These are phyloP conservation scores for Luffia ferchaultella DNA, from an alignment of 2,888 invertebrate species.

Conservation along the genomic window DNA sequence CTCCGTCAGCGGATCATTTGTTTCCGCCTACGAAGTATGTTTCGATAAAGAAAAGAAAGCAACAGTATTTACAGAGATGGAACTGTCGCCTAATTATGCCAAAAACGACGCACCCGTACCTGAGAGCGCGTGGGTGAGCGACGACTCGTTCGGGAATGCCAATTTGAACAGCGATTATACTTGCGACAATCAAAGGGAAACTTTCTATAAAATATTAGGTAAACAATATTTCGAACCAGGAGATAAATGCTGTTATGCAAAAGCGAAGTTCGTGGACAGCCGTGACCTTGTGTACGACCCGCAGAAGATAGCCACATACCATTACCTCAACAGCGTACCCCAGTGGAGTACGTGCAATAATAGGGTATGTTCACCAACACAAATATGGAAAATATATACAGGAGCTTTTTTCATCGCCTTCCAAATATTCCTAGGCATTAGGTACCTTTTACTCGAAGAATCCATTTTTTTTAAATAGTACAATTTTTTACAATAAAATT, in stretches of 20 bases:
- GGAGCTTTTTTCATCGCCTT: too few relatives aligned
- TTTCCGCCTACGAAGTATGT: slow-evolving; percentile 15
- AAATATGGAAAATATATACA: too few relatives aligned
- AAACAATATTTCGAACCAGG: slow-evolving; percentile 12
- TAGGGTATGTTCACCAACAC: slow-evolving; percentile 13
- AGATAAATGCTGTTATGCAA: slow-evolving; percentile 15
- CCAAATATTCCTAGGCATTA: too few relatives aligned
- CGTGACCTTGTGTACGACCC: slow-evolving; percentile 12
- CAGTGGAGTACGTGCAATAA: slow-evolving; percentile 18
- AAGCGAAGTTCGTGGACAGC: slow-evolving; percentile 13
- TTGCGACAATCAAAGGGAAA: slow-evolving; percentile 12
- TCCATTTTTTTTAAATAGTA: too few relatives aligned
- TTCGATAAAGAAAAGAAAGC: slow-evolving; percentile 13
- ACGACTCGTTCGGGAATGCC: slow-evolving; percentile 5
- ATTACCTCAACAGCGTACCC: slow-evolving; percentile 16
- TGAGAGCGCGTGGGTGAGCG: slow-evolving; percentile 8
- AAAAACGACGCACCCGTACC: slow-evolving; percentile 3
- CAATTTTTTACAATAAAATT: too few relatives aligned
- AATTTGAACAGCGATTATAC: slow-evolving; percentile 1
- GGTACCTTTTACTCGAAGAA: too few relatives aligned
- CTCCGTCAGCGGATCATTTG: slow-evolving; percentile 12
- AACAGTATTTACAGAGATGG: slow-evolving; percentile 13
- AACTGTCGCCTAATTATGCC: slow-evolving; percentile 3
- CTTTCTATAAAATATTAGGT: slow-evolving; percentile 15
- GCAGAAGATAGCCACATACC: slow-evolving; percentile 14